A percentile compares a stretch with the other conserved stretches of the same genome.
Conservation (phyloP, 2,797 vertebrate species). For the Danio choprae region DNA sequence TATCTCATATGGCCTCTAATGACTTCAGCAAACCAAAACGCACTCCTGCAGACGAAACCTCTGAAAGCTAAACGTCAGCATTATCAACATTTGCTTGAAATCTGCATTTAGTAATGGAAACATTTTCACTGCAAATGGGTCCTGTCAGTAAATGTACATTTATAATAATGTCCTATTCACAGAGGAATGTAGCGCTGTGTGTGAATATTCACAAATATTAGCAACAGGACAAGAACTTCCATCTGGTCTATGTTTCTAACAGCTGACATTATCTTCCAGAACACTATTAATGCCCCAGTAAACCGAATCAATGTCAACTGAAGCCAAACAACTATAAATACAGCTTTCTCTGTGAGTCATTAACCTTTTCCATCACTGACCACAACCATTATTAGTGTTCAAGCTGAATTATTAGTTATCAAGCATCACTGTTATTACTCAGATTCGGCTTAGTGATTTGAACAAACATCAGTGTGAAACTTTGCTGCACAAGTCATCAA, state of each 20-base stretch:
- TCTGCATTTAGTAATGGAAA: slow-evolving; percentile 7
- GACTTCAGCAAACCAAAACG: slow-evolving; percentile 74
- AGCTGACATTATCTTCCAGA: slow-evolving; percentile 65
- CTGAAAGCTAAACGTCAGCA: slow-evolving; percentile 49
- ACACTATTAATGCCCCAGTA: slow-evolving; percentile 58
- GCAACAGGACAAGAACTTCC: slow-evolving; percentile 63
- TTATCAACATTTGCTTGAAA: slow-evolving; percentile 28
- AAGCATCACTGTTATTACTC: background rate
- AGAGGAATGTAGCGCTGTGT: slow-evolving; percentile 59
- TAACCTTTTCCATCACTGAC: background rate
- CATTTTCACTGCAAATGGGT: slow-evolving; percentile 23
- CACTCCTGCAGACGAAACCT: slow-evolving; percentile 55
- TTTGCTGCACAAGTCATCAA: no score
- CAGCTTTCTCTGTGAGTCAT: background rate
- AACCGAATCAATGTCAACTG: slow-evolving; percentile 15
- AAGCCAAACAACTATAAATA: slow-evolving; percentile 26
- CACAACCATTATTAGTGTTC: slow-evolving; percentile 9
- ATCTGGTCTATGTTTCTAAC: slow-evolving; percentile 71
- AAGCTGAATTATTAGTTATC: background rate
- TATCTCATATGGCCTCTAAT: slow-evolving; percentile 75
- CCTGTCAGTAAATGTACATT: slow-evolving; percentile 3
- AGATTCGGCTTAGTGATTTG: background rate
- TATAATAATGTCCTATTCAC: background rate
- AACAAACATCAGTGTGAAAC: background rate
- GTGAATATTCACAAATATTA: slow-evolving; percentile 70